These are phyloP conservation scores for Australoheros scitulus DNA, from an alignment of 2,113 vertebrate species.

Conservation along the genomic window DNA sequence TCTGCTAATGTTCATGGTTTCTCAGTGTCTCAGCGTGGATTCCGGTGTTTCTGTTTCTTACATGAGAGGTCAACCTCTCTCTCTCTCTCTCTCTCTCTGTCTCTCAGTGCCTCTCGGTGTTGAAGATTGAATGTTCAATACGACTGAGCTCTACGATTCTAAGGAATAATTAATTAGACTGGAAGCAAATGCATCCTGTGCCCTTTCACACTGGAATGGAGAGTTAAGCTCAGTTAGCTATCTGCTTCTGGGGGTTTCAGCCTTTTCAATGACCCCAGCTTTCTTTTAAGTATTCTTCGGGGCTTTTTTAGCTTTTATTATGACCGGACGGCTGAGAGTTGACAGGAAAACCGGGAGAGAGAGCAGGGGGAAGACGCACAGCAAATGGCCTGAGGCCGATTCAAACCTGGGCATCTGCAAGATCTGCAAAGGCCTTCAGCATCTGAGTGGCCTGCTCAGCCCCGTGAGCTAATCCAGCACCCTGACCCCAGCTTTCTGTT, in stretches of 20 bases:
- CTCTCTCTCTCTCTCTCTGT: background rate
- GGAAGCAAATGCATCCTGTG: background rate
- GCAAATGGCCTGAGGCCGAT: background rate
- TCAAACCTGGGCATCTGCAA: background rate
- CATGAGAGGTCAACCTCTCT: background rate
- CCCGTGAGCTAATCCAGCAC: background rate
- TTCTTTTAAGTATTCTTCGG: conserved; percentile 1
- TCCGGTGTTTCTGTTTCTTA: background rate
- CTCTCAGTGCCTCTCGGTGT: background rate
- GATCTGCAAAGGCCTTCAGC: background rate
- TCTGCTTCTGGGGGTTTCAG: background rate
- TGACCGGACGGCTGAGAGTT: background rate
- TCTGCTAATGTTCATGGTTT: too few relatives aligned
- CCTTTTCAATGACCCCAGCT: background rate
- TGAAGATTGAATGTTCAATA: background rate
- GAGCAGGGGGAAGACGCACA: background rate
- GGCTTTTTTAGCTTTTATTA: too few relatives aligned
- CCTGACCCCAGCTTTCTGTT: background rate
- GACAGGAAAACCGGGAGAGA: background rate
- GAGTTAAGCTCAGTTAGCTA: background rate
- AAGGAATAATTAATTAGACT: background rate
- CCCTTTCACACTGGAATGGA: background rate
- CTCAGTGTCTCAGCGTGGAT: too few relatives aligned
- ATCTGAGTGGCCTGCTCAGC: background rate
- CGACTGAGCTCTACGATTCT: background rate